Conservation (phyloP, 2,888 invertebrate species). For the Himalopsyche tibetana region DNA sequence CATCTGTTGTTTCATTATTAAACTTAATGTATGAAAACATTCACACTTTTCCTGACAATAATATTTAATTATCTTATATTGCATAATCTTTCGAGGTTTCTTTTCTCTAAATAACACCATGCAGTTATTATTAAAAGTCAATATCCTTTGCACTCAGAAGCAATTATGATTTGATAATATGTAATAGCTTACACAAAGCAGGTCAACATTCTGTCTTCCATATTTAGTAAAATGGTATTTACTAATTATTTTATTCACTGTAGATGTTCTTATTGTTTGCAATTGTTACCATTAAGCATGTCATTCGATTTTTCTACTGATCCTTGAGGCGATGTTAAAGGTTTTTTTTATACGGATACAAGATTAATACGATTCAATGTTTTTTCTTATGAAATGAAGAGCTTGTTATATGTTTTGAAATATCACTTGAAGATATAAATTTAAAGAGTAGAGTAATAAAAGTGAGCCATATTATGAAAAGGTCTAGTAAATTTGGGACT, state of each 20-base stretch:
- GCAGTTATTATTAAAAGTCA: neutral
- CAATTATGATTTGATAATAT: too few relatives aligned
- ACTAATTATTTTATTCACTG: neutral
- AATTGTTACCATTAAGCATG: neutral
- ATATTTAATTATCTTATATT: neutral
- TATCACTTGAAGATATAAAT: too few relatives aligned
- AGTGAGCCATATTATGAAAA: too few relatives aligned
- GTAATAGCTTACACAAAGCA: neutral
- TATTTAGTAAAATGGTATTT: neutral
- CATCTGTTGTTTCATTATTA: constrained; percentile 24
- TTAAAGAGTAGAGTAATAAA: too few relatives aligned
- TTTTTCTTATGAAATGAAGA: too few relatives aligned
- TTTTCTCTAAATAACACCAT: neutral
- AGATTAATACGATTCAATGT: neutral
- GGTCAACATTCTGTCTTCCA: constrained; percentile 36
- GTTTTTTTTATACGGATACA: neutral
- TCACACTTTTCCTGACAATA: constrained; percentile 20
- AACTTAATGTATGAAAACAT: constrained; percentile 19
- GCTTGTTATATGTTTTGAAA: too few relatives aligned
- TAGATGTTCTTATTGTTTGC: neutral
- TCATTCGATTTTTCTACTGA: neutral
- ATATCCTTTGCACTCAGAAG: too few relatives aligned
- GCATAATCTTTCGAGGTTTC: neutral
- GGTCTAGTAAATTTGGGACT: too few relatives aligned
- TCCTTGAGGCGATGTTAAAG: neutral